Conservation (phyloP, 2,797 vertebrate genomes). For the Etheostoma nigrum region DNA sequence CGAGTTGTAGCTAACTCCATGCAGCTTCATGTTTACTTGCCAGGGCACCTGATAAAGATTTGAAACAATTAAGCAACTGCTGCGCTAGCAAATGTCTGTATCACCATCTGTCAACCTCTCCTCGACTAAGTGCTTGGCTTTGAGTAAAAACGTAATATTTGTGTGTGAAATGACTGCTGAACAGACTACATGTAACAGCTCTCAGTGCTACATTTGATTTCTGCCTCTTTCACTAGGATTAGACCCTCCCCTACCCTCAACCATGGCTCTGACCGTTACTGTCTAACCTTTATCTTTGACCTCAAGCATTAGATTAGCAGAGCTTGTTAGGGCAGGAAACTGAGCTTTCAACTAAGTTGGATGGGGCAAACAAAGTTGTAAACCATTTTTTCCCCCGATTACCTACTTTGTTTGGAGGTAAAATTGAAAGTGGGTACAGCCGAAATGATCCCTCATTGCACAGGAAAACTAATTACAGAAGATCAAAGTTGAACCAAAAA, state of each 20-base stretch:
- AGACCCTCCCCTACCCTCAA: not conserved
- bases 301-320: no score
- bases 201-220: not conserved
- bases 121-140: not conserved
- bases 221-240: not conserved
- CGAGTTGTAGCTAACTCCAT: conserved; percentile 41
- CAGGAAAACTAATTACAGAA: no score
- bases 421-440: no score
- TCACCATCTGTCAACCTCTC: conserved; percentile 9
- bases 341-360: no score
- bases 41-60: conserved; percentile 60
- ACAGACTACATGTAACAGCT: not conserved
- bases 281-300: not conserved
- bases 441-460: no score
- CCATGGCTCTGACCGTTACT: not conserved
- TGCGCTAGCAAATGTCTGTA: not conserved
- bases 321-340: no score
- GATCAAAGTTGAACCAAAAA: no score
- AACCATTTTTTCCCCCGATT: no score
- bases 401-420: not conserved
- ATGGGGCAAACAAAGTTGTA: no score
- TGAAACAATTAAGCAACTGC: conserved; percentile 25
- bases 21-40: conserved; percentile 36
- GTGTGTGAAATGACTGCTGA: not conserved
- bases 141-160: not conserved